A percentile compares a stretch with the other conserved stretches of the same genome.
Evolutionary conservation across 2,888 invertebrate genomes (phyloP).

Genomic region (Euclidia mi): DNA sequence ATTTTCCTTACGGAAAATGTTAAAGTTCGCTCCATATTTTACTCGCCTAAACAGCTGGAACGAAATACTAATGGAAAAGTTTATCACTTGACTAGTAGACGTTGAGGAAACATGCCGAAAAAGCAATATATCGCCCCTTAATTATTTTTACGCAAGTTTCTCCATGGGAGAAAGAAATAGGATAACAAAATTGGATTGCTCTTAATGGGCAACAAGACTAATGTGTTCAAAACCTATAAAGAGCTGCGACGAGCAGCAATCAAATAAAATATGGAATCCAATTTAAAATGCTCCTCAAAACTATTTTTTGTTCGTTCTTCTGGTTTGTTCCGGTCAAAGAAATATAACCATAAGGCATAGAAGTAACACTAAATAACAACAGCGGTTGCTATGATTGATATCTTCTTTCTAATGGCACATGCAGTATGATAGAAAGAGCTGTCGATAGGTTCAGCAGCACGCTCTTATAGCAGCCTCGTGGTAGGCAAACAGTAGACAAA

Average conservation of each 20-base stretch:
- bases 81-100: background rate
- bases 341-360: no score
- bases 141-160: background rate
- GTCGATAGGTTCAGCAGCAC: no score
- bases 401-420: no score
- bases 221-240: conserved; percentile 29
- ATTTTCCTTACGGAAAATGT: background rate
- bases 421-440: no score
- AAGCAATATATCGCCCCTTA: background rate
- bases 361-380: no score
- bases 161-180: background rate
- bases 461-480: no score
- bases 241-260: conserved; percentile 17
- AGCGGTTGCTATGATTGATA: no score
- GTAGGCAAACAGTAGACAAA: no score
- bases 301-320: conserved; percentile 29
- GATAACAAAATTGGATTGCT: background rate
- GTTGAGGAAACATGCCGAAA: background rate
- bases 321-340: conserved; percentile 32
- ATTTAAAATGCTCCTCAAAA: conserved; percentile 36
- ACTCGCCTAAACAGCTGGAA: background rate
- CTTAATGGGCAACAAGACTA: conserved; percentile 2
- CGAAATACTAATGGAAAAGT: conserved; percentile 6
- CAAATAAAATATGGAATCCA: conserved; percentile 37
- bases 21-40: background rate